phyloP scores from a whole-genome alignment of 2,797 vertebrate species.

The Aythya fuligula region DNA sequence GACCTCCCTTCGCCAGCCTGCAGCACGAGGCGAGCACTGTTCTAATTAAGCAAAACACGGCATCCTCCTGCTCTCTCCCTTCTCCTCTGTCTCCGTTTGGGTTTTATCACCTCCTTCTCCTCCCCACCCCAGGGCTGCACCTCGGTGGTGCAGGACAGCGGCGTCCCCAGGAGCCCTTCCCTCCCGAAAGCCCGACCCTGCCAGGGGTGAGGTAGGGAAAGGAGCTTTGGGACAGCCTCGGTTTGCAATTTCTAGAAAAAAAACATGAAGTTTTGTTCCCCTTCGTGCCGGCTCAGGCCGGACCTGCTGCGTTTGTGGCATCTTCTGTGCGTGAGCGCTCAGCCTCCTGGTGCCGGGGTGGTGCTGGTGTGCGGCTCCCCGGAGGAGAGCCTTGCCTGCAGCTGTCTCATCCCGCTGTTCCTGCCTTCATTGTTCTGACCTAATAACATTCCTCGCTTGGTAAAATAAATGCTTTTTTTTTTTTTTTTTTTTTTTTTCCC shows the following conservation, averaged over 20 bases:
- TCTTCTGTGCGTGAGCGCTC: not conserved
- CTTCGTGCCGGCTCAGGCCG: not conserved
- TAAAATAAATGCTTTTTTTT: not conserved
- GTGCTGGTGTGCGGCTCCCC: not conserved
- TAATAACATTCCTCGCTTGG: conserved; percentile 37
- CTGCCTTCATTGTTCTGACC: conserved; percentile 47
- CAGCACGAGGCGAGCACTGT: not conserved
- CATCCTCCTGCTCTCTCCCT: not conserved
- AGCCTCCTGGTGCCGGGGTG: not conserved
- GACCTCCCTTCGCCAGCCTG: not conserved
- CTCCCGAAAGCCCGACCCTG: not conserved
- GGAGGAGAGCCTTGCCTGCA: conserved; percentile 7
- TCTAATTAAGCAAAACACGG: not conserved
- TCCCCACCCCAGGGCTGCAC: not conserved
- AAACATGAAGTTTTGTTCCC: not conserved
- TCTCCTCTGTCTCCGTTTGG: not conserved
- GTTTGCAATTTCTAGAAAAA: not conserved
- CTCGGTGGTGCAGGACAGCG: not conserved
- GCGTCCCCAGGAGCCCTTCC: not conserved
- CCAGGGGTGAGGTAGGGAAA: not conserved
- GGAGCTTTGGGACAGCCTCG: not conserved
- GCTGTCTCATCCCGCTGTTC: conserved; percentile 13
- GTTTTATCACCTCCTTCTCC: not conserved
- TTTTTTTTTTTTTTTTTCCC: no score
- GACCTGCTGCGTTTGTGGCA: not conserved